Evolutionary conservation across 2,797 vertebrate genomes (phyloP).

Genomic region (Pogoniulus pusillus): DNA sequence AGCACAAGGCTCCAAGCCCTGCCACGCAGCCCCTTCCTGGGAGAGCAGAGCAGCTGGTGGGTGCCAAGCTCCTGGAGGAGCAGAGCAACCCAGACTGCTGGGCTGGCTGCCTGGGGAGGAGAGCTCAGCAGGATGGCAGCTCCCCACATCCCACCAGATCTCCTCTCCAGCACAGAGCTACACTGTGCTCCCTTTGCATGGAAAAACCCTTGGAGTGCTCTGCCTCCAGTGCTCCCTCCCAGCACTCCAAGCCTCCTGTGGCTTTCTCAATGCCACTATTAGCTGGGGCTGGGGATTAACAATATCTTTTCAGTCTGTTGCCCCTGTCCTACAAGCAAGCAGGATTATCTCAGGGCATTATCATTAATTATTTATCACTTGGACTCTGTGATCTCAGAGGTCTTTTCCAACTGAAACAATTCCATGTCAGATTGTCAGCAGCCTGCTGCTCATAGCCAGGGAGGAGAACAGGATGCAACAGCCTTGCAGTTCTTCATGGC

Average conservation of each 20-base stretch:
- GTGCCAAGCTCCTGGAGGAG: not conserved
- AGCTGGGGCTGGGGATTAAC: not conserved
- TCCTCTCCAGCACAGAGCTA: accelerated
- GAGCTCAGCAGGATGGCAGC: not conserved
- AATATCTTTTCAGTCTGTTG: not conserved
- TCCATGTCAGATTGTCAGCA: not conserved
- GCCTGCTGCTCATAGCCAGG: accelerated
- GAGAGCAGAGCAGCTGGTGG: not conserved
- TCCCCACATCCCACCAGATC: not conserved
- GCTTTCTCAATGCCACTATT: not conserved
- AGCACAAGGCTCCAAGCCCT: not conserved
- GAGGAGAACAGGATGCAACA: not conserved
- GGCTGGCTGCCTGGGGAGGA: not conserved
- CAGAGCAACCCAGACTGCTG: not conserved
- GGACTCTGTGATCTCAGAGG: no score
- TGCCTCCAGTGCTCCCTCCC: not conserved
- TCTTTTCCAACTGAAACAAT: no score
- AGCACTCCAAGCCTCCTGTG: not conserved
- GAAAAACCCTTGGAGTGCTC: not conserved
- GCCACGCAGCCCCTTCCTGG: not conserved
- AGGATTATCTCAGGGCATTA: conserved; percentile 5
- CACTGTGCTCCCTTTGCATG: accelerated
- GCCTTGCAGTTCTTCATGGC: not conserved
- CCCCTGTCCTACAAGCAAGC: not conserved
- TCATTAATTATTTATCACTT: no score